A percentile compares a stretch with the other conserved stretches of the same genome.
phyloP scores from a whole-genome alignment of 2,888 invertebrate species.

The Aphodius granarius region DNA sequence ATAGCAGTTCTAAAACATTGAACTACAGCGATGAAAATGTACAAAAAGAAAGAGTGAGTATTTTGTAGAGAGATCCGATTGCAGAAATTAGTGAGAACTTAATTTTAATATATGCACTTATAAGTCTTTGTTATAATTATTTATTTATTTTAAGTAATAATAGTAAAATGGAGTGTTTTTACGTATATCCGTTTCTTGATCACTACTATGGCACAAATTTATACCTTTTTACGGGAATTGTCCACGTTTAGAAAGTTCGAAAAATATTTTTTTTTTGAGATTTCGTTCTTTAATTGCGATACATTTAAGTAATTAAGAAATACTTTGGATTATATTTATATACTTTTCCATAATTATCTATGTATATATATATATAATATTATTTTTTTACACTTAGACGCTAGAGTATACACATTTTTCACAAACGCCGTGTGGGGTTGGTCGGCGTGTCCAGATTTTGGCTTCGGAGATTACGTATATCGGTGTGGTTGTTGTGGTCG shows the following conservation, averaged over 20 bases:
- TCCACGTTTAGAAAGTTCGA: conserved; percentile 30
- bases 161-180: conserved; percentile 26
- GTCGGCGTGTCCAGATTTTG: conserved; percentile 39
- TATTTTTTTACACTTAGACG: conserved; percentile 46
- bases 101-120: neutral
- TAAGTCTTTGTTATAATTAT: neutral
- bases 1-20: neutral
- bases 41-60: neutral
- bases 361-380: conserved; percentile 29
- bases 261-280: conserved; percentile 31
- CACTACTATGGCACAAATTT: conserved; percentile 39
- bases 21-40: neutral
- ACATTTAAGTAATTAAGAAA: conserved; percentile 33
- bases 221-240: conserved; percentile 12
- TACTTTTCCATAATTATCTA: conserved; percentile 30
- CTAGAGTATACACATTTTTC: conserved; percentile 53
- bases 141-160: neutral
- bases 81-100: neutral
- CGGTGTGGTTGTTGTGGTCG: conserved; percentile 30
- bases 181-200: conserved; percentile 41
- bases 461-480: conserved; percentile 46
- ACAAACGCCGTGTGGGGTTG: conserved; percentile 41
- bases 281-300: conserved; percentile 14
- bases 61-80: neutral
- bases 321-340: conserved; percentile 50